These are phyloP conservation scores for Chrysocyon brachyurus DNA, from an alignment of 2,797 vertebrate species.

Conservation along the genomic window DNA sequence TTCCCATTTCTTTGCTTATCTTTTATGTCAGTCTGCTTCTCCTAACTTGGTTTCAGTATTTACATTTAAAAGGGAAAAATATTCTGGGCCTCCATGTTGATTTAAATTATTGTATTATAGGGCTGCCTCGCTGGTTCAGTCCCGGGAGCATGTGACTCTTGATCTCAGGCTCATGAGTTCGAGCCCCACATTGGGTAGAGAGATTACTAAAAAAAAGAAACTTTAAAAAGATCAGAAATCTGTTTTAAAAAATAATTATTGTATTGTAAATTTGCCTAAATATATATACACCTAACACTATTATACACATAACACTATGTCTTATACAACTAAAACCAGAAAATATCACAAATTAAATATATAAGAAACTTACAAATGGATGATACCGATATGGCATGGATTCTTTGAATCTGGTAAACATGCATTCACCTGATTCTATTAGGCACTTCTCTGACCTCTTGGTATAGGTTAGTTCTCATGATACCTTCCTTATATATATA, in stretches of 20 bases:
- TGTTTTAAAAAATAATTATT: neutral
- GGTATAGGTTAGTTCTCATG: neutral
- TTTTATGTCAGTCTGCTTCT: neutral
- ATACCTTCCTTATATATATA: neutral
- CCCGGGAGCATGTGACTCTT: neutral
- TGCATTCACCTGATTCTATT: neutral
- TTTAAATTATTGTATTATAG: neutral
- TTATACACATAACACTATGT: neutral
- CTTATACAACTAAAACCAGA: constrained; percentile 46
- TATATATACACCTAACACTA: neutral
- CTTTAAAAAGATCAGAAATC: neutral
- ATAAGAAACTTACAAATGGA: neutral
- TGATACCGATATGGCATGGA: neutral
- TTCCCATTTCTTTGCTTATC: neutral
- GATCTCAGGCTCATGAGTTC: neutral
- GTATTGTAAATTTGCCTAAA: constrained; percentile 6
- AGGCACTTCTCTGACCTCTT: neutral
- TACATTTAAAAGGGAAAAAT: constrained; percentile 15
- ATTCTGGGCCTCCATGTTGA: neutral
- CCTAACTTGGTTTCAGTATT: constrained; percentile 4
- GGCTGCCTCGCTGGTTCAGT: neutral
- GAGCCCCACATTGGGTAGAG: neutral
- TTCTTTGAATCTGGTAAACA: constrained; percentile 12
- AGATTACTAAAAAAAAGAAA: neutral
- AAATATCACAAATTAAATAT: constrained; percentile 24